phyloP scores from a whole-genome alignment of 2,797 vertebrate species.

The Pantherophis alleghaniensis region DNA sequence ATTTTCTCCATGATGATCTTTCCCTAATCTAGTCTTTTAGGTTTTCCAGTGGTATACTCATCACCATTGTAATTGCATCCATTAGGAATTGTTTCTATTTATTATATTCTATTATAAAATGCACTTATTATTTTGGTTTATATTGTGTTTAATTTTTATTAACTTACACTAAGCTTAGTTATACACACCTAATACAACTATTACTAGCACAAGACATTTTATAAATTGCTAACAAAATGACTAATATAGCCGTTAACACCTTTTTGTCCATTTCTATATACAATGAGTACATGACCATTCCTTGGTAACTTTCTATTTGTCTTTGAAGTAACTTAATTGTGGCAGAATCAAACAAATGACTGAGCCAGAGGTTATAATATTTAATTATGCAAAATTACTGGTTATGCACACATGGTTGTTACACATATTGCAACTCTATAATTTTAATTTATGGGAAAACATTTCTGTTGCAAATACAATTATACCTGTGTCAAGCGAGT shows the following conservation, averaged over 20 bases:
- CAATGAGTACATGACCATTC: background rate
- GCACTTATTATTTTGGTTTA: background rate
- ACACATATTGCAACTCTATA: background rate
- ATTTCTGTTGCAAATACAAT: background rate
- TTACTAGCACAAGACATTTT: background rate
- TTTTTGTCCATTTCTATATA: background rate
- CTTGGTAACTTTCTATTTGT: fast-evolving
- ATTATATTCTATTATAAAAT: background rate
- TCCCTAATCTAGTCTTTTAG: background rate
- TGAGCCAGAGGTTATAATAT: background rate
- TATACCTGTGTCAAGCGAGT: background rate
- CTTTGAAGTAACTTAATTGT: fast-evolving
- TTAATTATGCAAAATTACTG: background rate
- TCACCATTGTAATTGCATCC: background rate
- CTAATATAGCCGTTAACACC: background rate
- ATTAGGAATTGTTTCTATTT: background rate
- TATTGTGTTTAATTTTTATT: background rate
- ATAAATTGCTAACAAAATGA: background rate
- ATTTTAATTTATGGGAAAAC: background rate
- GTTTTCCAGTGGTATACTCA: background rate
- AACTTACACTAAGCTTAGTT: background rate
- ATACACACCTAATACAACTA: background rate
- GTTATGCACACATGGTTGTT: background rate
- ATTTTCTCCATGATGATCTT: background rate
- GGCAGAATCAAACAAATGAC: background rate